These are phyloP conservation scores for Brachylomia viminalis DNA, from an alignment of 2,888 invertebrate genomes.

Conservation along the genomic window DNA sequence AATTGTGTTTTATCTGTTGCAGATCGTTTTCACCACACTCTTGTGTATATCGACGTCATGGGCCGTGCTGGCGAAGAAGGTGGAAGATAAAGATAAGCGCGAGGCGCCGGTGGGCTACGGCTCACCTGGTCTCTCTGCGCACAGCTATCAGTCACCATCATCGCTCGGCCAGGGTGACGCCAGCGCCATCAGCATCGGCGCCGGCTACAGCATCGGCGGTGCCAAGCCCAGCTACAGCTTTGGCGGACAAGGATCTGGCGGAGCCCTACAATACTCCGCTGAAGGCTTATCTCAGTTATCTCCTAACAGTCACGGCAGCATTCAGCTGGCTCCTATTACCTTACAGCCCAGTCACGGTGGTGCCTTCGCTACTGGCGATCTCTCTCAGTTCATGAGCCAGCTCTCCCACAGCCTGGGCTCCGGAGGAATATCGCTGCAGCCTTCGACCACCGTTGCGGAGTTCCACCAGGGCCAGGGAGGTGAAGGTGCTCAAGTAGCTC, in stretches of 20 bases:
- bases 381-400: constrained; percentile 86
- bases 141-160: constrained; percentile 71
- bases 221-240: constrained; percentile 81
- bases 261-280: constrained; percentile 75
- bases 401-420: constrained; percentile 82
- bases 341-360: constrained; percentile 81
- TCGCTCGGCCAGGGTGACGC: constrained; percentile 81
- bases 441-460: constrained; percentile 77
- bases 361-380: constrained; percentile 76
- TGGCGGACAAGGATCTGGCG: constrained; percentile 76
- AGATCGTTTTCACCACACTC: constrained; percentile 84
- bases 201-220: constrained; percentile 88
- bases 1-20: constrained; percentile 74
- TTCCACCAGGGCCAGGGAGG: constrained; percentile 78
- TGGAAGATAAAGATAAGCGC: constrained; percentile 86
- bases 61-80: constrained; percentile 79
- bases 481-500: constrained; percentile 72
- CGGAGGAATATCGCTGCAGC: constrained; percentile 81
- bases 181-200: constrained; percentile 85
- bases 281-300: constrained; percentile 73
- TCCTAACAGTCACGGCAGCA: constrained; percentile 77
- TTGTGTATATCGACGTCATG: constrained; percentile 82
- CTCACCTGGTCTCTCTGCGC: constrained; percentile 68
- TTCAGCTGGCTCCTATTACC: constrained; percentile 84
- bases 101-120: constrained; percentile 82